A percentile compares a stretch with the other conserved stretches of the same genome.
Conservation (phyloP, 2,888 invertebrate genomes). For the Sphaerophoria rueppellii region DNA sequence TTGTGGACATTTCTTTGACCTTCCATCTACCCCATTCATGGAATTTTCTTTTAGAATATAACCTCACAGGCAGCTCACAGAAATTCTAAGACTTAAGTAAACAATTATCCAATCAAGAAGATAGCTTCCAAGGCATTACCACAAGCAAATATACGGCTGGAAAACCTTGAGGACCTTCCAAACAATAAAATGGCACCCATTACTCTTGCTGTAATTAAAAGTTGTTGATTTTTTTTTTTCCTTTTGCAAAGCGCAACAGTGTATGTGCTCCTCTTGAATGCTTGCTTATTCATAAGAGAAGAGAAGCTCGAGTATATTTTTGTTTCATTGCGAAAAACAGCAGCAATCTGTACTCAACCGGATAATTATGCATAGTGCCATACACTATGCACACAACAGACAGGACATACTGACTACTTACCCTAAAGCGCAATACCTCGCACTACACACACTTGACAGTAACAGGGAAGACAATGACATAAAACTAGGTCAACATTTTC, state of each 20-base stretch:
- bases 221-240: conserved; percentile 19
- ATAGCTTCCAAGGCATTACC: conserved; percentile 2
- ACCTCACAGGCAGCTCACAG: background rate
- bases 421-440: background rate
- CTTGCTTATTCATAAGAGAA: background rate
- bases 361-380: conserved; percentile 60
- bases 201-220: conserved; percentile 54
- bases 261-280: background rate
- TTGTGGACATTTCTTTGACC: background rate
- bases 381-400: background rate
- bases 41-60: background rate
- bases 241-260: conserved; percentile 44
- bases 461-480: conserved; percentile 15
- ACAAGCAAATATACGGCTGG: background rate
- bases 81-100: conserved; percentile 3
- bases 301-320: background rate
- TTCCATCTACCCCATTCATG: background rate
- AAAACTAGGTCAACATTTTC: conserved; percentile 47
- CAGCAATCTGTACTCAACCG: conserved; percentile 62
- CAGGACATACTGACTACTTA: conserved; percentile 1
- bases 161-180: background rate
- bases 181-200: conserved; percentile 41
- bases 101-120: conserved; percentile 11
- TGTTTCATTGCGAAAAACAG: conserved; percentile 25
- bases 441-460: conserved; percentile 9